Evolutionary conservation across 2,888 invertebrate species (phyloP).

Genomic region (Caenorhabditis sp.): DNA sequence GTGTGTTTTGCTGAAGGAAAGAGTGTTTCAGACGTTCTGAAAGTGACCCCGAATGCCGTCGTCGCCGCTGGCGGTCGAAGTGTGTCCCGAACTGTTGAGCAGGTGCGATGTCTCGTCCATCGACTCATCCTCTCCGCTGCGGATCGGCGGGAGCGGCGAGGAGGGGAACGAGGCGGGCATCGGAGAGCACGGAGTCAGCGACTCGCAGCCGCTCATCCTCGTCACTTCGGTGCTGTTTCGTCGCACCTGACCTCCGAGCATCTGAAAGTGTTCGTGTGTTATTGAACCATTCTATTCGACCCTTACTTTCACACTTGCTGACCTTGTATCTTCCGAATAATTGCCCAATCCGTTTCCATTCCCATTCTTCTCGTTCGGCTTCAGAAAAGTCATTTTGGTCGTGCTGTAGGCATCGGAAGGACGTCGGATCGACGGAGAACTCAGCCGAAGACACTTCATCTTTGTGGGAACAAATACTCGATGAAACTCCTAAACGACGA

Average conservation of each 20-base stretch:
- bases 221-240: slow-evolving; percentile 58
- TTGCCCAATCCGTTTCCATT: slow-evolving; percentile 35
- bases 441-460: slow-evolving; percentile 54
- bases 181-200: slow-evolving; percentile 49
- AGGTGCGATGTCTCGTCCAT: slow-evolving; percentile 59
- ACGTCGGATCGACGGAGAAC: slow-evolving; percentile 54
- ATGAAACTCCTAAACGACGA: slow-evolving; percentile 73
- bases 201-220: slow-evolving; percentile 51
- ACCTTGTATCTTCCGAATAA: slow-evolving; percentile 49
- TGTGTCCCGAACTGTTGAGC: slow-evolving; percentile 37
- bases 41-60: slow-evolving; percentile 49
- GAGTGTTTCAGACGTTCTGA: slow-evolving; percentile 42
- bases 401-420: slow-evolving; percentile 67
- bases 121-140: slow-evolving; percentile 40
- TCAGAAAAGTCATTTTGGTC: slow-evolving; percentile 64
- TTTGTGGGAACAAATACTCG: slow-evolving; percentile 75
- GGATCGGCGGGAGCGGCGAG: slow-evolving; percentile 48
- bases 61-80: slow-evolving; percentile 29
- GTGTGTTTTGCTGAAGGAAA: slow-evolving; percentile 4
- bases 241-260: slow-evolving; percentile 53
- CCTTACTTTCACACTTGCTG: slow-evolving; percentile 53
- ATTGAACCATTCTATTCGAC: not conserved
- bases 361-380: slow-evolving; percentile 33
- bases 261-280: slow-evolving; percentile 17
- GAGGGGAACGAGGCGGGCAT: slow-evolving; percentile 50